Base-by-base conservation (phyloP, 2,888 invertebrate species). In the Limnephilus rhombicus region DNA sequence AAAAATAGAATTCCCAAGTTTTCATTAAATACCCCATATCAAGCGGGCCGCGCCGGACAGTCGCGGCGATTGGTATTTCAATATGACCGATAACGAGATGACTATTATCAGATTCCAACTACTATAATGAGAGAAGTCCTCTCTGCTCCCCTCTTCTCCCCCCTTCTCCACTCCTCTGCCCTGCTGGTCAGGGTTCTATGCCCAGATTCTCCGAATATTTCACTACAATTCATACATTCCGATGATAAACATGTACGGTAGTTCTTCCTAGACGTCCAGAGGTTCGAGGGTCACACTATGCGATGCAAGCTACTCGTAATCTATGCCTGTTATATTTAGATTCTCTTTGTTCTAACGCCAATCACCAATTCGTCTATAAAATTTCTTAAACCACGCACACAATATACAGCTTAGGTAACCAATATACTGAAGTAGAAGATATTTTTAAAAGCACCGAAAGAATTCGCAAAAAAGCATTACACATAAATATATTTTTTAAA, bases 21-120 rank as follows among this genome's bases (percentile, higher is more conserved):
- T 49, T 82, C 82, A 24, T 49, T 85, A 53, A 90, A 68, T 83
- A 90, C 85, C 24, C 85, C 53, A 15, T 85, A 31, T 34, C 68
- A 85, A 18, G 68, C n/a, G n/a, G 29, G 24, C 31, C 37, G 41
- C 12, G 12, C 12, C 12, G 85, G 68, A 41, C 80, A 68, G 68
- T 68, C 68, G 68, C 68, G 68, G 24, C 68, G 68, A 68, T 37
- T 31, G 92, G 90, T 90, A 92, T 92, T 92, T 68, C 92, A 91
- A 92, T 92, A 92, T 90, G 53, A 92, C 85, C 91, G 91, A 92
- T 92, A 88, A 91, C 86, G 11, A 89, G 92, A 93, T 92, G 92
- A 92, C 92, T 92, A 91, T 92, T 92, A 92, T 86, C 85, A 92
- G 92, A 93, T 93, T 92, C 93, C 93, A 90, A 37, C 90, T 91